These are phyloP conservation scores for Megathymus violae DNA, from an alignment of 1,140 invertebrate genomes.

Conservation along the genomic window DNA sequence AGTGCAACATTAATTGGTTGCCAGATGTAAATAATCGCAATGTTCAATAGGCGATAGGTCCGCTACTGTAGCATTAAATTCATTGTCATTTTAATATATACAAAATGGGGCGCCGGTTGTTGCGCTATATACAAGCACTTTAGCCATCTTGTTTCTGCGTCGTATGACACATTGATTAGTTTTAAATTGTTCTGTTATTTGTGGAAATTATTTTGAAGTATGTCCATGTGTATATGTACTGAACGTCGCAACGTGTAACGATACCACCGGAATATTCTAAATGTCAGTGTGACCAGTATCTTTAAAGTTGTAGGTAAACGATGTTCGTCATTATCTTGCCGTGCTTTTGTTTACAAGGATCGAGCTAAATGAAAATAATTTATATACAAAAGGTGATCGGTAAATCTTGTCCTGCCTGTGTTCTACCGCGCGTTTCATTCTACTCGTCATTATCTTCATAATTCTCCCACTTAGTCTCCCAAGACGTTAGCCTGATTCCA, in stretches of 20 bases:
- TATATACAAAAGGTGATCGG: background rate
- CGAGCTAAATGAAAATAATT: background rate
- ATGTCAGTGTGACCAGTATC: too few relatives aligned
- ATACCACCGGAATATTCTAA: too few relatives aligned
- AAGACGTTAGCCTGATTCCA: constrained; percentile 5
- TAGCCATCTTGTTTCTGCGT: background rate
- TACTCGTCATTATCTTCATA: background rate
- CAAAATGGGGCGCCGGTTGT: background rate
- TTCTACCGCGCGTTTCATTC: background rate
- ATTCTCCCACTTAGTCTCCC: constrained; percentile 23
- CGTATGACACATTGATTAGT: background rate
- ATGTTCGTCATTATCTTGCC: background rate
- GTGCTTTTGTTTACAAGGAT: background rate
- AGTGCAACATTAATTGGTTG: constrained; percentile 24
- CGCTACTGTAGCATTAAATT: background rate
- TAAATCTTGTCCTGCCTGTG: background rate
- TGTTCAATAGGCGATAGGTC: background rate
- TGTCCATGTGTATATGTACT: background rate
- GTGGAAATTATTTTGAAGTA: background rate
- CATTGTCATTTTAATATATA: background rate
- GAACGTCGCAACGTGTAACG: background rate
- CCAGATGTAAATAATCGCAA: constrained; percentile 20
- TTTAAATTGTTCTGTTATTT: background rate
- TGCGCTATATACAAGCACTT: too few relatives aligned
- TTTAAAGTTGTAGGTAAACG: background rate